Percentiles rank a stretch among this genome's conserved stretches.
Evolutionary conservation across 2,888 invertebrate species (phyloP).

Genomic region (Hypselothyrea guttata): DNA sequence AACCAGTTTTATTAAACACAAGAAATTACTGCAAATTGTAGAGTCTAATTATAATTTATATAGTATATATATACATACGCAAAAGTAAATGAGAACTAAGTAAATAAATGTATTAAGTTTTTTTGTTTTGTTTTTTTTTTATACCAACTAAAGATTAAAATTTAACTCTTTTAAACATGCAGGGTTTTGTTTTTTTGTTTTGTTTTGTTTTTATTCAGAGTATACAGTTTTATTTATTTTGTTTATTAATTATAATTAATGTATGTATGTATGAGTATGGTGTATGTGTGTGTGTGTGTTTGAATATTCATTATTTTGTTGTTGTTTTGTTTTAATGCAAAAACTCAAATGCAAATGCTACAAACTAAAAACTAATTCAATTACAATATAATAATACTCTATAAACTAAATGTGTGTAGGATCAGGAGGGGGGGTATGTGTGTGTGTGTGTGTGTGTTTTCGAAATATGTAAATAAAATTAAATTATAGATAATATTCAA

Average conservation of each 20-base stretch:
- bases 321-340: slow-evolving; percentile 39
- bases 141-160: slow-evolving; percentile 30
- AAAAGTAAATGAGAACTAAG: slow-evolving; percentile 64
- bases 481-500: too few species aligned
- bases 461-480: too few species aligned
- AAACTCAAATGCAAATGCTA: slow-evolving; percentile 67
- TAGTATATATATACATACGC: slow-evolving; percentile 66
- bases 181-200: too few species aligned
- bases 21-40: slow-evolving; percentile 66
- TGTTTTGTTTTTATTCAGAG: slow-evolving; percentile 38
- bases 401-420: slow-evolving; percentile 33
- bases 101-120: slow-evolving; percentile 16
- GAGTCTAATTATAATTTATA: slow-evolving; percentile 50
- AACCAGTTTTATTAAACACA: slow-evolving; percentile 70
- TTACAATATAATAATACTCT: slow-evolving; percentile 49
- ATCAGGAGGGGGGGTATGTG: background rate
- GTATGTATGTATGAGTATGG: slow-evolving; percentile 12
- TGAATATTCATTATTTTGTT: too few species aligned
- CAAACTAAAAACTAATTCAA: slow-evolving; percentile 41
- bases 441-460: slow-evolving; percentile 3
- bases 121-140: too few species aligned
- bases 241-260: slow-evolving; percentile 26
- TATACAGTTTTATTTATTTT: slow-evolving; percentile 18
- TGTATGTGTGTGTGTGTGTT: slow-evolving; percentile 19
- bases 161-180: slow-evolving; percentile 57